These are phyloP conservation scores for Pogonophryne albipinna DNA, from an alignment of 2,797 vertebrate species.

Conservation along the genomic window DNA sequence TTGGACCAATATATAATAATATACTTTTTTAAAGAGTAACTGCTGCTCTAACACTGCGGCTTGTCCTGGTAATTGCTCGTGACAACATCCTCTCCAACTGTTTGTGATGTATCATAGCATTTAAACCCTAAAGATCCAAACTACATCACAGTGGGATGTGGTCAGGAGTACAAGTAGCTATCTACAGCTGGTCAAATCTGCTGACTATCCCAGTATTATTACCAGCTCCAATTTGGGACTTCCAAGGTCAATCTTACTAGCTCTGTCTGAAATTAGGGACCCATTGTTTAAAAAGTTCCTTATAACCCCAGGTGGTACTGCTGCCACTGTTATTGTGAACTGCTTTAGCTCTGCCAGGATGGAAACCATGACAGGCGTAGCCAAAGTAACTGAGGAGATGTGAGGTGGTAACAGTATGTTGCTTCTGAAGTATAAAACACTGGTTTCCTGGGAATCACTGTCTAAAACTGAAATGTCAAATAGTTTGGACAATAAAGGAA, in stretches of 20 bases:
- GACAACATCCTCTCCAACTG: neutral
- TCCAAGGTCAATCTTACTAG: no score
- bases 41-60: neutral
- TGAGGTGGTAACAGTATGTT: neutral
- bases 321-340: neutral
- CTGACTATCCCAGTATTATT: neutral
- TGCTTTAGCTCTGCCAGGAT: neutral
- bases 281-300: neutral
- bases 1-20: neutral
- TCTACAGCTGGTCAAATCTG: neutral
- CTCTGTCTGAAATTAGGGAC: neutral
- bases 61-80: neutral
- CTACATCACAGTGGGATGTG: neutral
- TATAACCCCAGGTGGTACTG: neutral
- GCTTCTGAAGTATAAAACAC: neutral
- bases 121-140: neutral
- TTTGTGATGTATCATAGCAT: neutral
- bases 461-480: neutral
- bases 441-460: neutral
- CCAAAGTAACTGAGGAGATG: neutral
- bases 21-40: neutral
- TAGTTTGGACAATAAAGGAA: neutral
- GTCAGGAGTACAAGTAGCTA: neutral
- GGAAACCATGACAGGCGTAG: conserved; percentile 4
- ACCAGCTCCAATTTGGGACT: no score